Conservation (phyloP, 2,888 invertebrate species). For the Drosophila seclusa region DNA sequence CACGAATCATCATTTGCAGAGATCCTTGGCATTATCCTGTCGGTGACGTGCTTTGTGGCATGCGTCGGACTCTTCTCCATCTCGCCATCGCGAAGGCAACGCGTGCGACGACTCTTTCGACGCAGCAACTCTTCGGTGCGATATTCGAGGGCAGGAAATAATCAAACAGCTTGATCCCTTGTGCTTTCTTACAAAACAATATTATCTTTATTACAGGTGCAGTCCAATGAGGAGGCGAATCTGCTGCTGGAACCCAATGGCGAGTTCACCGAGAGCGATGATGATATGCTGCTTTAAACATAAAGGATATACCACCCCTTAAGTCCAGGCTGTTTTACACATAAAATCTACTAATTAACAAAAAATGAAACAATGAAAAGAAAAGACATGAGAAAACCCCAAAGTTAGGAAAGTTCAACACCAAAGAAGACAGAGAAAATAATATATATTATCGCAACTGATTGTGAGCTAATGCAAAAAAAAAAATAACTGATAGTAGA, state of each 20-base stretch:
- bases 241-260: constrained; percentile 83
- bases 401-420: constrained; percentile 59
- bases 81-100: constrained; percentile 79
- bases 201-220: constrained; percentile 68
- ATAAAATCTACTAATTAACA: constrained; percentile 21
- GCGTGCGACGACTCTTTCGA: constrained; percentile 74
- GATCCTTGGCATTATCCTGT: constrained; percentile 77
- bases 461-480: constrained; percentile 66
- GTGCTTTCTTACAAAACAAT: not conserved
- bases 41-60: constrained; percentile 75
- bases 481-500: constrained; percentile 40
- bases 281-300: constrained; percentile 83
- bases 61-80: constrained; percentile 79
- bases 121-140: constrained; percentile 78
- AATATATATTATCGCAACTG: constrained; percentile 55
- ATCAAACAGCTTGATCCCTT: not conserved
- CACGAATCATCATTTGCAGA: constrained; percentile 50
- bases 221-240: constrained; percentile 83
- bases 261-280: constrained; percentile 83
- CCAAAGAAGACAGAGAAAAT: constrained; percentile 60
- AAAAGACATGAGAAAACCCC: constrained; percentile 51
- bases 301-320: not conserved
- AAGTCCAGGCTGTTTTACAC: constrained; percentile 22
- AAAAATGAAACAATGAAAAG: not conserved
- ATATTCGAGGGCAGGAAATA: constrained; percentile 78